Conservation (phyloP, 2,888 invertebrate species). For the Polyommatus icarus region DNA sequence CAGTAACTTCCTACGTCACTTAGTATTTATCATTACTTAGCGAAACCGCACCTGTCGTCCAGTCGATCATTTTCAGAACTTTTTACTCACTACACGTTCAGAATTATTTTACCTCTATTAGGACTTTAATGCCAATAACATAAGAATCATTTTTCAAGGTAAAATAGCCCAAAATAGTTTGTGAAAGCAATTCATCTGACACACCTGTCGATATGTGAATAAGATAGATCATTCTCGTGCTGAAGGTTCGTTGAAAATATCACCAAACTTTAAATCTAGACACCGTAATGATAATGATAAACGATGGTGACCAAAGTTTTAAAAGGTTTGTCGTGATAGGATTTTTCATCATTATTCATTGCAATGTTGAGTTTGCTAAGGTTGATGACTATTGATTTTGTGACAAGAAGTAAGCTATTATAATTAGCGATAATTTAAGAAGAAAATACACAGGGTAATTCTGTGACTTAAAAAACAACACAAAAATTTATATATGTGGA, state of each 20-base stretch:
- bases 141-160: neutral
- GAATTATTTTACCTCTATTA: neutral
- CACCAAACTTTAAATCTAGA: slow-evolving; percentile 26
- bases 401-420: too few relatives aligned
- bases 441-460: too few relatives aligned
- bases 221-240: slow-evolving; percentile 55
- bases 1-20: neutral
- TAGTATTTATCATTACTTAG: slow-evolving; percentile 13
- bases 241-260: slow-evolving; percentile 34
- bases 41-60: neutral
- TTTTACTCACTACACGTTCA: neutral
- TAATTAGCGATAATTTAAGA: too few relatives aligned
- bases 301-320: neutral
- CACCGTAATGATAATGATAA: slow-evolving; percentile 28
- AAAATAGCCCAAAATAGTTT: slow-evolving; percentile 46
- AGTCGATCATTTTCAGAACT: slow-evolving; percentile 28
- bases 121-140: neutral
- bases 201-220: slow-evolving; percentile 47
- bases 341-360: neutral
- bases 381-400: neutral
- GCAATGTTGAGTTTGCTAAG: neutral
- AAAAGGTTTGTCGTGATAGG: neutral
- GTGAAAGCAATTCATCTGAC: slow-evolving; percentile 49
- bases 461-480: too few relatives aligned
- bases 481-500: too few relatives aligned